Percentiles rank a stretch among this genome's conserved stretches.
Conservation (phyloP, 92 coral and sea anemone genomes). For the Muricea muricata region DNA sequence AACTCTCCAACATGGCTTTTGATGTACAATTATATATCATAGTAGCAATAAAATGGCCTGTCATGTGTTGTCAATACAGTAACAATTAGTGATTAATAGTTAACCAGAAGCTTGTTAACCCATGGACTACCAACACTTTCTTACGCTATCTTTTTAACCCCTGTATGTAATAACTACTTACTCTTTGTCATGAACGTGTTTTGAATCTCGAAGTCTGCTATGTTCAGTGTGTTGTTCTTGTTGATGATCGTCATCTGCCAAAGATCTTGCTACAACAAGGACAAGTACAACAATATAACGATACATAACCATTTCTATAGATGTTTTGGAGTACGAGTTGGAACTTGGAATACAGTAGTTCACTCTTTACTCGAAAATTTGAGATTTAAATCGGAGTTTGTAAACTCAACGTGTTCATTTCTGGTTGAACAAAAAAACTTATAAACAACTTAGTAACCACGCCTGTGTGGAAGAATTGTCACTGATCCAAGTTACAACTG, state of each 20-base stretch:
- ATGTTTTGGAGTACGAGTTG: not conserved
- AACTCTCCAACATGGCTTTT: too few species aligned
- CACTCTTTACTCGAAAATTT: not conserved
- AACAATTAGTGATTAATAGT: too few species aligned
- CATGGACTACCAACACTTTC: conserved; percentile 21
- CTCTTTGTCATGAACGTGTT: conserved; percentile 94
- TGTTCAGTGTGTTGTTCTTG: conserved; percentile 53
- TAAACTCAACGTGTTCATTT: conserved; percentile 35
- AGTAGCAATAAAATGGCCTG: too few species aligned
- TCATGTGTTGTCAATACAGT: too few species aligned
- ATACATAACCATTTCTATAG: conserved; percentile 3
- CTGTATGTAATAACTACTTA: conserved; percentile 53
- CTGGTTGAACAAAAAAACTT: conserved; percentile 41
- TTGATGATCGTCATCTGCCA: conserved; percentile 16
- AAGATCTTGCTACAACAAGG: not conserved
- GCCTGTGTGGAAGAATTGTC: not conserved
- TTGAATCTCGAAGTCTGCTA: conserved; percentile 84
- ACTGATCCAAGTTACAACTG: not conserved
- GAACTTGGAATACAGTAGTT: not conserved
- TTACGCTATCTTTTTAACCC: not conserved
- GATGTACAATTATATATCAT: too few species aligned
- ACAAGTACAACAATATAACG: not conserved
- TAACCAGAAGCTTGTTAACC: not conserved
- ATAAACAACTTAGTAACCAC: conserved; percentile 24
- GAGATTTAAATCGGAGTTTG: not conserved